Conservation (phyloP, 2,797 vertebrate species). For the Ptychobarbus kaznakovi region DNA sequence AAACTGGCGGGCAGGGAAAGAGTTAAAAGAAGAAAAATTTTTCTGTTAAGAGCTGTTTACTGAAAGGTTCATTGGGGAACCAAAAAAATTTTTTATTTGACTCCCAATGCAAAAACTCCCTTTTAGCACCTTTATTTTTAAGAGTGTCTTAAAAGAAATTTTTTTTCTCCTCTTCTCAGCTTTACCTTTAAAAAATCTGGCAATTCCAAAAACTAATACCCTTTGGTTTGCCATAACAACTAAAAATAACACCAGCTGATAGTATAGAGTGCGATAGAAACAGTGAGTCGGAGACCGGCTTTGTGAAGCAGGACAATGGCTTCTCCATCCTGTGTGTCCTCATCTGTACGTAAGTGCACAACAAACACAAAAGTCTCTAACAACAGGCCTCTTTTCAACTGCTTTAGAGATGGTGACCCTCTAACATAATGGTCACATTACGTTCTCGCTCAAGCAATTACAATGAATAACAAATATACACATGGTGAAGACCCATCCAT, state of each 20-base stretch:
- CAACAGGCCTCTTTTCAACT: constrained; percentile 38
- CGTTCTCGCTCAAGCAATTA: constrained; percentile 46
- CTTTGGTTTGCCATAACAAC: constrained; percentile 48
- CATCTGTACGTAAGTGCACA: constrained; percentile 49
- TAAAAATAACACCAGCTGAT: constrained; percentile 41
- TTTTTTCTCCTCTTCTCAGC: too few species aligned
- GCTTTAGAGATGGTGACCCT: constrained; percentile 40
- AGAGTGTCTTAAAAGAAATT: neutral
- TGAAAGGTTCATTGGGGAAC: too few species aligned
- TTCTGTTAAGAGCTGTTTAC: too few species aligned
- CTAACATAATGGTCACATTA: constrained; percentile 39
- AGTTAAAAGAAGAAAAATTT: too few species aligned
- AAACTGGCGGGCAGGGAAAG: too few species aligned
- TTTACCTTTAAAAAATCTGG: neutral
- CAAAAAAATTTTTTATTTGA: too few species aligned
- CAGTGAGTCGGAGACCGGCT: constrained; percentile 38
- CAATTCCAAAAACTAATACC: constrained; percentile 27
- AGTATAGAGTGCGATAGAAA: constrained; percentile 6
- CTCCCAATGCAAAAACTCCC: neutral
- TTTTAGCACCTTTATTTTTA: neutral
- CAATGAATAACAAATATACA: constrained; percentile 22
- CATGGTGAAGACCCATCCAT: constrained; percentile 1
- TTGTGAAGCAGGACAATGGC: constrained; percentile 45
- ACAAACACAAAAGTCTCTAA: constrained; percentile 50
- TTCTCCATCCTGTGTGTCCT: constrained; percentile 37